Percentiles rank a stretch among this genome's conserved stretches.
Evolutionary conservation across 2,797 vertebrate genomes (phyloP).

Genomic region (Brotula barbata): DNA sequence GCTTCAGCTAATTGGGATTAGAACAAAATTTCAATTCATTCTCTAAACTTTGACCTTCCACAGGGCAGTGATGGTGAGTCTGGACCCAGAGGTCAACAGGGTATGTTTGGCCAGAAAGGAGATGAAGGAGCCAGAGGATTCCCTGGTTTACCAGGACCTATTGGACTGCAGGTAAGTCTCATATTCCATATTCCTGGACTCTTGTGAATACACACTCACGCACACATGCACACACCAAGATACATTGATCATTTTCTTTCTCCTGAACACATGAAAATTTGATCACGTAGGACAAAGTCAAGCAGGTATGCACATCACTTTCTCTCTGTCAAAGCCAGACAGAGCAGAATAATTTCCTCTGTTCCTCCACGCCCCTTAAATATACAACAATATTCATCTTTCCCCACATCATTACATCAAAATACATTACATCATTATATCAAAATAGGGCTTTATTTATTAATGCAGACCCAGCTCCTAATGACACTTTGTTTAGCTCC

Average conservation of each 20-base stretch:
- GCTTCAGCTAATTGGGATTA: constrained; percentile 34
- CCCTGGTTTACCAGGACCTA: constrained; percentile 93
- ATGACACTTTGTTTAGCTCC: constrained; percentile 59
- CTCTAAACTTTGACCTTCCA: constrained; percentile 41
- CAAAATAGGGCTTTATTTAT: constrained; percentile 70
- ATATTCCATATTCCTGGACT: neutral
- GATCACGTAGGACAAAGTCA: constrained; percentile 28
- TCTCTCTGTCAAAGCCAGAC: constrained; percentile 21
- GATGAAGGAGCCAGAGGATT: constrained; percentile 97
- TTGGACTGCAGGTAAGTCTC: constrained; percentile 90
- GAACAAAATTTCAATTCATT: constrained; percentile 33
- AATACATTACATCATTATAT: too few relatives aligned
- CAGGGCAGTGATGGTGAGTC: constrained; percentile 95
- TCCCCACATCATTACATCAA: constrained; percentile 63
- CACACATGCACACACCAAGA: neutral
- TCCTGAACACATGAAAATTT: constrained; percentile 7
- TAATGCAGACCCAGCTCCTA: constrained; percentile 57
- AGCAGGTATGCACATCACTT: constrained; percentile 20
- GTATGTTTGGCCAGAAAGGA: constrained; percentile 99
- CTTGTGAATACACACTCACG: neutral
- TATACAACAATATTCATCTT: constrained; percentile 50
- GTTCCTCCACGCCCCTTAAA: constrained; percentile 30
- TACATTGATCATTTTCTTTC: constrained; percentile 1
- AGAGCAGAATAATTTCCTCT: constrained; percentile 38
- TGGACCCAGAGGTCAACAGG: constrained; percentile 96